Base-by-base conservation (phyloP, 2,888 invertebrate species). In the Cremastinae sp. region DNA sequence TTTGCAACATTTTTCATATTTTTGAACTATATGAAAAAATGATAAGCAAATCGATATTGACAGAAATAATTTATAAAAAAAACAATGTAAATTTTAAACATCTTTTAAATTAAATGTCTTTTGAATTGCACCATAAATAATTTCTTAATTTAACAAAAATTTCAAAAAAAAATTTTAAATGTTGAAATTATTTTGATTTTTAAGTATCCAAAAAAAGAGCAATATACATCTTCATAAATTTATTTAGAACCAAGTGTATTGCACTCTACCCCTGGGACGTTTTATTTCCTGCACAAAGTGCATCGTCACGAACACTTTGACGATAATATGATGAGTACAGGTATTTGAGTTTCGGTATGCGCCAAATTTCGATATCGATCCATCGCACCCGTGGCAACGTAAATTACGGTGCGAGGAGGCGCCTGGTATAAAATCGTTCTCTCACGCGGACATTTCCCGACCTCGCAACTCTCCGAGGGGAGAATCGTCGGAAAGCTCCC, bases 351-450 rank as follows among this genome's bases (percentile, higher is more conserved):
- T 10, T 61, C 49, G 61, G 56, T 53, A 61, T 58, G 61, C 62
- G 12, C 37, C 69, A 56, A 64, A 75, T 61, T 49, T 59, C 58
- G 35, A 66, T 45, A 81, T 81, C 81, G 81, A 81, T 78, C 80
- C 81, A 82, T 82, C 84, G 79, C 77, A 69, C 74, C 83, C 83
- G 80, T 84, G 82, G 84, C 83, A 84, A 68, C 72, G 65, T 59
- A 66, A 71, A 75, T 75, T 72, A 70, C 47, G 59, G 74, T 73
- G 61, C 75, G 75, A 62, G 66, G 75, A 70, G 62, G 66, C 70
- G 72, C 72, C 73, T 73, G 70, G 59, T 53, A 68, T 37, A 61
- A 41, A 56, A 37, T 47, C 14, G 14, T 35, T 56, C 65, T 9
- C 53, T 45, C 18, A 7, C n/a, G 14, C 10, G 43, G 59, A n/a